Evolutionary conservation across 2,888 invertebrate genomes (phyloP).

Genomic region (Troides helena): DNA sequence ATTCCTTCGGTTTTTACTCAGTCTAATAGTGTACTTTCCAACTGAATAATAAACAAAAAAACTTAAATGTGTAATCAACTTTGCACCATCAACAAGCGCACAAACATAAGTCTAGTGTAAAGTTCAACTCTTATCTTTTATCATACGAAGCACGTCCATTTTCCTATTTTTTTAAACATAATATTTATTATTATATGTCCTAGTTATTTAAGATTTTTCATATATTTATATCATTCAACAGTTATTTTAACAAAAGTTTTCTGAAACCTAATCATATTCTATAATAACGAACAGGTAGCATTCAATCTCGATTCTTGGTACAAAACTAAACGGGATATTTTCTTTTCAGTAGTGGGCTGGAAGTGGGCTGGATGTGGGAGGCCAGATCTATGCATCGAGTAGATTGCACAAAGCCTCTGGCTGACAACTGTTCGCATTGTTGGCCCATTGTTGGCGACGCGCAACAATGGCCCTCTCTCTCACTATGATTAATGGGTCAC

Average conservation of each 20-base stretch:
- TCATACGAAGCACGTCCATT: neutral
- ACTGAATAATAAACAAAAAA: too few relatives aligned
- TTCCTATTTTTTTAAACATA: neutral
- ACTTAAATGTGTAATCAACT: too few relatives aligned
- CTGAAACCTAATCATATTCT: neutral
- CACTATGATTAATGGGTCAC: slow-evolving; percentile 41
- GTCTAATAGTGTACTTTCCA: too few relatives aligned
- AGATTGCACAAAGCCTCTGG: slow-evolving; percentile 59
- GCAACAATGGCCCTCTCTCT: slow-evolving; percentile 46
- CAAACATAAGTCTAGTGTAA: too few relatives aligned
- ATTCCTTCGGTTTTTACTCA: too few relatives aligned
- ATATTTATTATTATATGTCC: too few relatives aligned
- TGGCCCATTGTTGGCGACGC: slow-evolving; percentile 54
- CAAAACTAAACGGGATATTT: slow-evolving; percentile 45
- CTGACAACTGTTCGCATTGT: slow-evolving; percentile 62
- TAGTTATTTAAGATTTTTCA: neutral
- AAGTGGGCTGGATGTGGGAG: slow-evolving; percentile 50
- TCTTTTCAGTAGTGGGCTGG: slow-evolving; percentile 49
- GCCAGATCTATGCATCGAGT: slow-evolving; percentile 63
- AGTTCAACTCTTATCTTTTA: neutral
- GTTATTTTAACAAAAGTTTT: neutral
- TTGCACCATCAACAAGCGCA: too few relatives aligned
- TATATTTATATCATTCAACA: neutral
- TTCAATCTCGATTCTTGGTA: slow-evolving; percentile 33
- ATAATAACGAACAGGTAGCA: slow-evolving; percentile 5